Evolutionary conservation across 2,113 vertebrate species (phyloP), one percentile per base, ranked within the genome.

Genomic region (Turnix velox): DNA sequence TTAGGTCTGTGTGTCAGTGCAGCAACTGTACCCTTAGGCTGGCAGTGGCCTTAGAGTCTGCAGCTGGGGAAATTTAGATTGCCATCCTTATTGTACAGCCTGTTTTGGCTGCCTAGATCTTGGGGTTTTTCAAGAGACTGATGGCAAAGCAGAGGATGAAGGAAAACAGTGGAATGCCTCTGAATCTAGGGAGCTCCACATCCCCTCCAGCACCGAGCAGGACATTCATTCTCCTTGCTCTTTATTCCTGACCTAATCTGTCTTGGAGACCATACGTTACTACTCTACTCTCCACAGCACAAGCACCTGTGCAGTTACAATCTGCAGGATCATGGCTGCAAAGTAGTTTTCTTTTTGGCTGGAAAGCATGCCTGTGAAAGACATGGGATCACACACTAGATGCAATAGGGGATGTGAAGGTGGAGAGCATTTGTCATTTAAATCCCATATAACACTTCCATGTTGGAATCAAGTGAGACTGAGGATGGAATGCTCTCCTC

Each of bases 1-100:
- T 91, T 87, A 92, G 84, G 66, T 91, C 81, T 92, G 42, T 93
- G 14, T 91, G 84, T 93, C 91, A 87, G 42, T 18, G 18, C 84
- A 66, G 59, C 22, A 74, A 40, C 87, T 89, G 43, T 5, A 9
- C 74, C 87, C 71, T 66, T 39, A 62, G 78, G 91, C 80, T 79
- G 73, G 66, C 54, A 19, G 76, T 73, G 71, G 43, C 68, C 62
- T 79, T 65, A 31, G 43, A 87, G 52, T 43, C 69, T 88, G 74
- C 74, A 89, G 58, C 84, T 82, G 87, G 10, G 27, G 59, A 85
- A 66, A 45, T 79, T 81, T 62, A 66, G 25, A 61, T 73, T 88
- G 43, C 30, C 19, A 77, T 45, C 37, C 49, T 55, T 46, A 55
- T 39, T 40, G 24, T 46, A 71, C 48, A 46, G 84, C 11, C 31